Percentiles rank a stretch among this genome's conserved stretches.
Conservation (phyloP, 2,888 invertebrate genomes). For the Ophonus ardosiacus region DNA sequence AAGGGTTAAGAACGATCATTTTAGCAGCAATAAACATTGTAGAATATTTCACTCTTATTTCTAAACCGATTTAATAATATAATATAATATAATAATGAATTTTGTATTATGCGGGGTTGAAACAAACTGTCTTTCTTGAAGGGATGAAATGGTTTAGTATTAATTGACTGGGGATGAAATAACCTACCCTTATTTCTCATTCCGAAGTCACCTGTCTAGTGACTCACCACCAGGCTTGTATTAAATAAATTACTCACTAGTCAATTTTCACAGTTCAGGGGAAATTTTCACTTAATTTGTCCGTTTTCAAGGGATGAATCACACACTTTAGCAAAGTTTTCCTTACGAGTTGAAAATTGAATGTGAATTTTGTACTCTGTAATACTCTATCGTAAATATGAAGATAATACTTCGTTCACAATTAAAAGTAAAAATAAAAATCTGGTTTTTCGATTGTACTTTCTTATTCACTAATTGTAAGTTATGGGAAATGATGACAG, state of each 20-base stretch:
- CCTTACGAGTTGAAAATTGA: background rate
- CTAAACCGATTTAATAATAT: no score
- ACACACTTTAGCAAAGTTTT: background rate
- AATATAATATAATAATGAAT: background rate
- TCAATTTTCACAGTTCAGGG: conserved; percentile 16
- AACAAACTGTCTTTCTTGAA: background rate
- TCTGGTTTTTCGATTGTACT: background rate
- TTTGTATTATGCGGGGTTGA: background rate
- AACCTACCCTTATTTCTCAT: conserved; percentile 13
- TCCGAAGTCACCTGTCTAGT: conserved; percentile 44
- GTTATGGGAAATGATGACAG: conserved; percentile 25
- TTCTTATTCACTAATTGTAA: conserved; percentile 20
- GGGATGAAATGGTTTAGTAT: background rate
- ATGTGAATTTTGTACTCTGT: background rate
- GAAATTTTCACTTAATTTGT: conserved; percentile 1
- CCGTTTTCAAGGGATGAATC: conserved; percentile 2
- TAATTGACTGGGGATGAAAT: background rate
- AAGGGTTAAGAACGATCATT: no score
- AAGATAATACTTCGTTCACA: background rate
- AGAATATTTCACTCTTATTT: no score
- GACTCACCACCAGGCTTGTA: conserved; percentile 36
- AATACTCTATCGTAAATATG: background rate
- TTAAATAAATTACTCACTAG: conserved; percentile 31
- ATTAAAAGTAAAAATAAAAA: background rate
- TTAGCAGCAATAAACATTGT: no score